Base-by-base conservation (phyloP, 2,797 vertebrate species). In the Chrosomus eos region DNA sequence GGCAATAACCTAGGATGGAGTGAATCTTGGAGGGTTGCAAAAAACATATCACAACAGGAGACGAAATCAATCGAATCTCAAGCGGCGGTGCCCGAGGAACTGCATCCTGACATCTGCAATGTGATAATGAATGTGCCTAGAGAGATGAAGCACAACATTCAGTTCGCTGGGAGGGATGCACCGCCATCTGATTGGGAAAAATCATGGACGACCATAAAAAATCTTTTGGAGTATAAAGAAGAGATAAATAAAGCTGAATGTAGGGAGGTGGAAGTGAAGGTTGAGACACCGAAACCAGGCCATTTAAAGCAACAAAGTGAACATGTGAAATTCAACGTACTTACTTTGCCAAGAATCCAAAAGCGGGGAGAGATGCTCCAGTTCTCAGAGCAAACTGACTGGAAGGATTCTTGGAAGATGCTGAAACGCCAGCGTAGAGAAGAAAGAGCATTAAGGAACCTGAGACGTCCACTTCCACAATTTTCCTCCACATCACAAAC, bases 171-270 rank as follows among this genome's bases (percentile, higher is more conserved):
- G 66, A 88, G 87, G 62, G 82, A 86, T 26, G 23, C 87, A 13
- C 36, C n/a, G 11, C 7, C 67, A 7, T 70, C 85, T 74, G 90
- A 94, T 38, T 94, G 93, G 93, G 85, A n/a, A 23, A 88, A 88
- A 64, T 93, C 92, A 45, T 93, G 92, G 92, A 67, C 88, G 68
- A 78, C 90, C 9, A 80, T 84, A n/a, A 93, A 93, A 78, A 93
- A 92, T 81, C 85, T 88, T 21, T 90, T 86, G 55, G 90, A 84
- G 23, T 64, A 82, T 23, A 74, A 70, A 33, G 60, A 80, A 58
- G 84, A 68, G 28, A 75, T 21, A 45, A 75, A 81, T 19, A 58
- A 58, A 40, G 62, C 9, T 33, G 45, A 53, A 19, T 28, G 21
- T 48, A 18, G 26, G 23, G 55, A 55, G 31, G n/a, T 38, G 31